Evolutionary conservation across 2,888 invertebrate genomes (phyloP).

Genomic region (Brachypterus glaber): DNA sequence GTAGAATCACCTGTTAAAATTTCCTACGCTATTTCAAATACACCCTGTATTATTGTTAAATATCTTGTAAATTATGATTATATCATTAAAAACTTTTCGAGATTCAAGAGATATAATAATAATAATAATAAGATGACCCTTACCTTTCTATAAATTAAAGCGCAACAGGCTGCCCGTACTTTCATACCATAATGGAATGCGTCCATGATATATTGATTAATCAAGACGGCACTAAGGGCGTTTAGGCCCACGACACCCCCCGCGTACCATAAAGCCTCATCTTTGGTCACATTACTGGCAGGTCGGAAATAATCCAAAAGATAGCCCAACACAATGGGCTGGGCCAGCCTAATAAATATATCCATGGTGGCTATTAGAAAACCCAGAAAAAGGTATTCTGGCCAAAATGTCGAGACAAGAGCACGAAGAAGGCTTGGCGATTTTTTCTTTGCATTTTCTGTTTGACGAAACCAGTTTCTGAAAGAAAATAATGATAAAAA

Average conservation of each 20-base stretch:
- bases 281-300: constrained; percentile 41
- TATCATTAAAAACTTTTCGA: too few relatives aligned
- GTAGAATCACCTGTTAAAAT: too few relatives aligned
- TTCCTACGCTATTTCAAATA: too few relatives aligned
- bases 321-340: constrained; percentile 56
- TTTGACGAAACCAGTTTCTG: constrained; percentile 67
- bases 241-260: constrained; percentile 48
- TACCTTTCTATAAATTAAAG: constrained; percentile 80
- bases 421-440: constrained; percentile 57
- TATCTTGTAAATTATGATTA: too few relatives aligned
- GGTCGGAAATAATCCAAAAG: constrained; percentile 57
- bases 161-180: constrained; percentile 71
- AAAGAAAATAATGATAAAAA: constrained; percentile 29
- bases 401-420: constrained; percentile 58
- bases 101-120: background rate
- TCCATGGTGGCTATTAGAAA: constrained; percentile 53
- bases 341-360: constrained; percentile 50
- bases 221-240: constrained; percentile 48
- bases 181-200: constrained; percentile 72
- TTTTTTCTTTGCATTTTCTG: constrained; percentile 44
- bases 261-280: constrained; percentile 56
- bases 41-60: too few relatives aligned
- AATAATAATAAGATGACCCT: constrained; percentile 7
- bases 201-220: constrained; percentile 57
- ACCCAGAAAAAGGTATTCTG: constrained; percentile 54